Evolutionary conservation across 1,140 invertebrate genomes (phyloP), one percentile per base, ranked within the genome.

Genomic region (Drosophila erecta): DNA sequence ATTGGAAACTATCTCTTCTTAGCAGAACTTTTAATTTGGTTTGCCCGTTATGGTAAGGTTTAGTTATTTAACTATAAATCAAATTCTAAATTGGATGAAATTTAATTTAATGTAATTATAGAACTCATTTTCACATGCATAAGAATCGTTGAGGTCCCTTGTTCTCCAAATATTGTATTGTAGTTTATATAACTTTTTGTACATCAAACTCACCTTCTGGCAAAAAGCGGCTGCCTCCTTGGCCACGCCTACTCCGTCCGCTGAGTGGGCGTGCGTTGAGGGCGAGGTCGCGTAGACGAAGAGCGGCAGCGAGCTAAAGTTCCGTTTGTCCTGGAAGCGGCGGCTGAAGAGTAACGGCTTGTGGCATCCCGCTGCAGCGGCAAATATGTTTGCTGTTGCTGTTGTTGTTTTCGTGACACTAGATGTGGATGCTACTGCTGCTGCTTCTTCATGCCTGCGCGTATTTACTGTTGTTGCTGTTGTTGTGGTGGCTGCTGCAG

Each of bases 281-380:
- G 90, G 70, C 2, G 90, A 91, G 47, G 90, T 91, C 15, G 90
- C 90, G 50, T 91, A 91, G 49, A 91, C 87, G 30, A 91, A 91
- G 4, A 91, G 59, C 58, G 90, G 90, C 60, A 91, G 54, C 8
- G 90, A 91, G 54, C 86, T 91, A 17, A 91, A 91, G 47, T 91
- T 91, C 69, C 90, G 85, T 75, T 76, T 70, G 20, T 91, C 86
- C 86, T 91, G 91, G 49, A 90, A 91, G 57, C 90, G 90, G 57
- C 90, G 86, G 56, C 90, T 91, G 55, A 91, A 79, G 35, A 91
- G 65, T 51, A 91, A 70, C 71, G 91, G 90, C 57, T 90, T 90
- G 58, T 89, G 79, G 65, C 79, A 89, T n/a, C 76, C 84, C 51
- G 79, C 76, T 14, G 83, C 84, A 89, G 64, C 60, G 83, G 67